Base-by-base conservation (phyloP, 2,113 vertebrate genomes). In the Muscicapa adusta region DNA sequence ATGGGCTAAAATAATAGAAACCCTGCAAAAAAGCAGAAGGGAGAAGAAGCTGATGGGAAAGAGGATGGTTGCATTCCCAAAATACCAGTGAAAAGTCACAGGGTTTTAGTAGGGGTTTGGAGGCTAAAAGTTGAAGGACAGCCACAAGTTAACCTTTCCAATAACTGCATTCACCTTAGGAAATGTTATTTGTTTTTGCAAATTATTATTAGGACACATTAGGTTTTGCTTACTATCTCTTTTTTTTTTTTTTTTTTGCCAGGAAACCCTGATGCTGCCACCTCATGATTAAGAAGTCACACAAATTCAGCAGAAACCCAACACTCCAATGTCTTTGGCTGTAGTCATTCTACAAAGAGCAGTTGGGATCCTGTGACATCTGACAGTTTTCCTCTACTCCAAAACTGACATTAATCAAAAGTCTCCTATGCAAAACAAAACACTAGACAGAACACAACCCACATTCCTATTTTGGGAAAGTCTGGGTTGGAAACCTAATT, bases 381-480 rank as follows among this genome's bases (percentile, higher is more conserved):
- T 61, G 34, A 89, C 45, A 68, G 73, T 54, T 76, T 62, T 88
- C 45, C 50, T 84, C 79, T 88, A 63, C 67, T 93, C 45, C 73
- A 92, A 82, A 66, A 74, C 78, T 74, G 82, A 77, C 78, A 84
- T 65, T 83, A 88, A 96, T 65, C 85, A 81, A 91, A 92, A 85
- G 67, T 56, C 78, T 88, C 74, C 51, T 60, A 62, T 76, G 72
- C 91, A 93, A 96, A 96, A 88, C 73, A 91, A 90, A 86, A 93
- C 0, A 0, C 67, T 50, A 88, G 78, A 88, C 60, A 8, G 82
- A 93, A 86, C 47, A 88, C 78, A 95, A 94, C 24, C 18, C 72
- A 31, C 79, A 92, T 86, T 92, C 43, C 63, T 88, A 74, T 91
- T 96, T 91, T 85, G 51, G 91, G 75, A 63, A 89, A 85, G 85